Base-by-base conservation (phyloP, 2,113 vertebrate species). In the Anarhynchus alexandrinus region DNA sequence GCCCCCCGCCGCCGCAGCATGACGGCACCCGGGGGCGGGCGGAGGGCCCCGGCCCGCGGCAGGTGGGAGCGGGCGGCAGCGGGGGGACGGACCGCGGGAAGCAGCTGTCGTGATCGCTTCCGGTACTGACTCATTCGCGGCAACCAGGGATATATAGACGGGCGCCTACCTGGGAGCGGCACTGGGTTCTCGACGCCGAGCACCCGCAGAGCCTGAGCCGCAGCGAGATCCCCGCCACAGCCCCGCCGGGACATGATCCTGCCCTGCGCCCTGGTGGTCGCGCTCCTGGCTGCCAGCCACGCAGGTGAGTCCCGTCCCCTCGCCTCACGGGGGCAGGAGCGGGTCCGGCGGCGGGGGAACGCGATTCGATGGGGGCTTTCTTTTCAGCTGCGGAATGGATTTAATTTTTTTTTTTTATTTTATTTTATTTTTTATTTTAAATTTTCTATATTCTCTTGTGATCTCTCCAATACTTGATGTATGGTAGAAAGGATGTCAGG, bases 291-390 rank as follows among this genome's bases (percentile, higher is more conserved):
- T 7, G 70, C 96, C 58, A 6, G 92, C 52, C 45, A 34, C 3
- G 96, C 98, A 93, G 98, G 98, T 98, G 77, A 93, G 96, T 80
- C 29, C 49, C 20, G 8, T 0, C n/a, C n/a, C 49, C 49, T 51
- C 49, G 49, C 25, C 15, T 29, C 58, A 10, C 18, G 20, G 69
- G 23, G 54, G n/a, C 82, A 15, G 43, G 47, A 57, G 42, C 18
- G 13, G 19, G 61, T 15, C 54, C 27, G 13, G 30, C 59, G 25
- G 43, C 38, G 10, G 51, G 10, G 3, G n/a, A 3, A 4, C 9
- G 16, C 2, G 5, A 2, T 7, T 16, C 38, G 6, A 4, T 11
- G 13, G 45, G 34, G 9, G 2, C 45, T 15, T 77, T 12, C 20
- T 47, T 54, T 61, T 25, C 34, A 10, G 47, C 19, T 17, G 42